Evolutionary conservation across 1,140 invertebrate species (phyloP), one percentile per base, ranked within the genome.

Genomic region (Gryon sp.): DNA sequence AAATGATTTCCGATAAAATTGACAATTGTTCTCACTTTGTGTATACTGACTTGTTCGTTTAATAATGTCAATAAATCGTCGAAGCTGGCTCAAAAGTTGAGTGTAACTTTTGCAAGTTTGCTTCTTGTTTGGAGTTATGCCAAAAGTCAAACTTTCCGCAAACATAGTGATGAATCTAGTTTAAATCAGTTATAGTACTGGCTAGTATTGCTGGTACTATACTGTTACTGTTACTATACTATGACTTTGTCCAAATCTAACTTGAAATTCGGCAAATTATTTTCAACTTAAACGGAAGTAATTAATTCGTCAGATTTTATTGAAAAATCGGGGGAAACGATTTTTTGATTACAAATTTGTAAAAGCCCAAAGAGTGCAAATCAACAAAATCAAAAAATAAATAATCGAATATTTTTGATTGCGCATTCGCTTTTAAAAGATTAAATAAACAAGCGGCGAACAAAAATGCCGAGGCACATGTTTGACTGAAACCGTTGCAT

Each of bases 71-170:
- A 57, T 65, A 65, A 59, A 59, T 36, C 36, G 36, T 65, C 12
- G 22, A 74, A 53, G 52, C 16, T 60, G 40, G 59, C 60, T 24
- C 19, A 57, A 24, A 74, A 74, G 32, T 73, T 73, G 7, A 12
- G 40, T 48, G 20, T 41, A 65, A 66, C 57, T 65, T 59, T 52
- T 59, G 53, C 36, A 66, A 74, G 45, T 74, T 74, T 53, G 53
- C 0, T 60, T 74, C 60, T 68, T 68, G 72, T 75, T 75, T 68
- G 62, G 60, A 66, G 46, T 66, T 75, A 66, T 66, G 72, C 55
- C 62, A 62, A 46, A 66, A 75, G 62, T 75, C 40, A 66, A 75
- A 75, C 62, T 75, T 68, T 62, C 32, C 46, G 53, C 53, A 55
- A 75, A 75, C 55, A 60, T 48, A 53, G 55, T 62, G 55, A 73